Evolutionary conservation across 2,888 invertebrate genomes (phyloP).

Genomic region (Epirrhoe alternata): DNA sequence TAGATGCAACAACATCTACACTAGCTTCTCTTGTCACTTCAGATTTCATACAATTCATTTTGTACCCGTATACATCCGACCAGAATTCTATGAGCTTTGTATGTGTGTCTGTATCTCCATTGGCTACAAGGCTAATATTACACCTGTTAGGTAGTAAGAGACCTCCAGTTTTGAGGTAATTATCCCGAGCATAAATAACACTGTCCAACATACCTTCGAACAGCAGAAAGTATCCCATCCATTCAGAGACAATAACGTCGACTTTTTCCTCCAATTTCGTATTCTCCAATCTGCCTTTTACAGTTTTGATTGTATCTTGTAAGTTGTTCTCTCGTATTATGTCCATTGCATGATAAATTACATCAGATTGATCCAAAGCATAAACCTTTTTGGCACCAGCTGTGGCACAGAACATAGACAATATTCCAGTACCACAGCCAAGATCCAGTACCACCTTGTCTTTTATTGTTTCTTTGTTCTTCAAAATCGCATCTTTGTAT

Average conservation of each 20-base stretch:
- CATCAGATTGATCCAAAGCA: constrained; percentile 98
- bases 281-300: constrained; percentile 95
- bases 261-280: constrained; percentile 91
- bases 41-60: constrained; percentile 95
- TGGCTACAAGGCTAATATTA: constrained; percentile 91
- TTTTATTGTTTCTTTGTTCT: constrained; percentile 88
- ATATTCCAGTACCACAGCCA: constrained; percentile 98
- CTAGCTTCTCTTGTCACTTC: constrained; percentile 92
- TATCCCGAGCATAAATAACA: constrained; percentile 94
- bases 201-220: constrained; percentile 99
- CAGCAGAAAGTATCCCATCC: constrained; percentile 99
- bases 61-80: constrained; percentile 97
- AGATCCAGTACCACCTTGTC: constrained; percentile 96
- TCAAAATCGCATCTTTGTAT: constrained; percentile 93
- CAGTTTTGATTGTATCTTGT: constrained; percentile 89
- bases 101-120: constrained; percentile 90
- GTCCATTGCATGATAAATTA: constrained; percentile 97
- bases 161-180: constrained; percentile 91
- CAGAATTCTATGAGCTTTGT: constrained; percentile 92
- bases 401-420: constrained; percentile 98
- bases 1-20: constrained; percentile 78
- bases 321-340: constrained; percentile 95
- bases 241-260: constrained; percentile 97
- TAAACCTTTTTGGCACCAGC: constrained; percentile 96
- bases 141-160: constrained; percentile 93